phyloP scores from a whole-genome alignment of 2,888 invertebrate species.

The Stenotaenia linearis region DNA sequence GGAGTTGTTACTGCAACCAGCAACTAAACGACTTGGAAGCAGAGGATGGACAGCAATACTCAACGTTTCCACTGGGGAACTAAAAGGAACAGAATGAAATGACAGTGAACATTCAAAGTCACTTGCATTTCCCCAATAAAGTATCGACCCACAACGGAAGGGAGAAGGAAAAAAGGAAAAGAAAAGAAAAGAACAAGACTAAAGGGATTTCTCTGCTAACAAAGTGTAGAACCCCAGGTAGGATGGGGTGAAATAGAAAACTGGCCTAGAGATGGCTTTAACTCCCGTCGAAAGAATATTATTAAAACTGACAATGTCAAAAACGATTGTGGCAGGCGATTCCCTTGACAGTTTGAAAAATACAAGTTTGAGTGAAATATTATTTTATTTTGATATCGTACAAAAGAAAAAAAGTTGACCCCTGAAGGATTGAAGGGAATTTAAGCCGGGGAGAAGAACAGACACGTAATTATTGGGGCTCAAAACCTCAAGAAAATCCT shows the following conservation, averaged over 20 bases:
- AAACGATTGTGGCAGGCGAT: not conserved
- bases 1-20: not conserved
- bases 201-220: slow-evolving; percentile 5
- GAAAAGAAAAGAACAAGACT: not conserved
- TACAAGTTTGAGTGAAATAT: not conserved
- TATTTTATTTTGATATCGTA: not conserved
- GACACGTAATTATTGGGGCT: not conserved
- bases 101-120: not conserved
- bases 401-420: too few relatives aligned
- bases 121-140: not conserved
- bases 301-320: not conserved
- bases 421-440: not conserved
- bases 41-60: not conserved
- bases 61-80: not conserved
- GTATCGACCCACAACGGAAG: not conserved
- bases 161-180: not conserved
- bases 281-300: not conserved
- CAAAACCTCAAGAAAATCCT: not conserved
- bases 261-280: not conserved
- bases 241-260: not conserved
- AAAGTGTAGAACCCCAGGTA: not conserved
- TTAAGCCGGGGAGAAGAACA: not conserved
- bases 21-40: not conserved
- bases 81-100: not conserved
- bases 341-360: not conserved